phyloP scores from a whole-genome alignment of 2,888 invertebrate genomes.

The Macrosoma leucophasiata region DNA sequence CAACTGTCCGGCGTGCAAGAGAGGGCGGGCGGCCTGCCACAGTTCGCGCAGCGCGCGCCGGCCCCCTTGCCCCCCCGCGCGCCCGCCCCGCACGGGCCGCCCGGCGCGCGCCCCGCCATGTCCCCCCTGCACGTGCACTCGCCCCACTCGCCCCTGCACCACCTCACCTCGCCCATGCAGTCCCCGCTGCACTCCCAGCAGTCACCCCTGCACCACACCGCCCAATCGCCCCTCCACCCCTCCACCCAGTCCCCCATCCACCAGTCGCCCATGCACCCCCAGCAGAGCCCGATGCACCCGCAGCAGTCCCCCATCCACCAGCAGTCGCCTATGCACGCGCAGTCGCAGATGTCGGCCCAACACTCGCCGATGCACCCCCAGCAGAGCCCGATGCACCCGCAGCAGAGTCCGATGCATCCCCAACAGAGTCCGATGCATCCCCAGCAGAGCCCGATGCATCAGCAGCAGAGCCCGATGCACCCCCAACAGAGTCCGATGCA shows the following conservation, averaged over 20 bases:
- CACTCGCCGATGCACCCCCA: conserved; percentile 40
- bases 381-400: conserved; percentile 50
- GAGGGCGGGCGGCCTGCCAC: conserved; percentile 50
- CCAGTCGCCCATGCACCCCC: conserved; percentile 56
- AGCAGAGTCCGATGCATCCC: conserved; percentile 48
- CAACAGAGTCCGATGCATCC: conserved; percentile 49
- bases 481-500: conserved; percentile 48
- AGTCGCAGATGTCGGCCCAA: conserved; percentile 35
- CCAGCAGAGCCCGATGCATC: conserved; percentile 49
- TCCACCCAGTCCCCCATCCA: conserved; percentile 59
- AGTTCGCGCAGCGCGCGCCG: conserved; percentile 48
- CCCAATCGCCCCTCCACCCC: conserved; percentile 56
- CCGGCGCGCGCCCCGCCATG: conserved; percentile 54
- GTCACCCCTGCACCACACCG: conserved; percentile 51
- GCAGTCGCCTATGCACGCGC: conserved; percentile 47
- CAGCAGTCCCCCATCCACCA: conserved; percentile 45
- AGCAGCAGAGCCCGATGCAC: conserved; percentile 52
- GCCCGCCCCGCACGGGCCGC: conserved; percentile 38
- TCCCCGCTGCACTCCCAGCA: conserved; percentile 63
- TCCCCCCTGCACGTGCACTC: conserved; percentile 39
- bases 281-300: conserved; percentile 58
- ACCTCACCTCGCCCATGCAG: conserved; percentile 51
- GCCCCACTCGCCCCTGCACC: conserved; percentile 38
- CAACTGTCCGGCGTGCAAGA: conserved; percentile 51
- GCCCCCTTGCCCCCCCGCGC: conserved; percentile 39